Evolutionary conservation across 2,888 invertebrate species (phyloP).

Genomic region (Ecliptopera silaceata): DNA sequence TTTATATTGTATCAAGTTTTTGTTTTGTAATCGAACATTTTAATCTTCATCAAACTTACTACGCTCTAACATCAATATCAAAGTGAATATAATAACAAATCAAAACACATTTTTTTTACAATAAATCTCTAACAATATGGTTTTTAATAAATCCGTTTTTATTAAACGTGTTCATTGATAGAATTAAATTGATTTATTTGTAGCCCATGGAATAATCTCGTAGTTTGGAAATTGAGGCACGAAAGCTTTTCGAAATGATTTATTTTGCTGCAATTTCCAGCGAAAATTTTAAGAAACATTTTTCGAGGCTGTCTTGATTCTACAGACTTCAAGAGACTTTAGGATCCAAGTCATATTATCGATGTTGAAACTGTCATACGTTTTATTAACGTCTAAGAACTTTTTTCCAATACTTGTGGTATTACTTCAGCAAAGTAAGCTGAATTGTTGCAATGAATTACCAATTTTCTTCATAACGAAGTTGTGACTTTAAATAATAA

Average conservation of each 20-base stretch:
- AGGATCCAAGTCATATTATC: constrained; percentile 40
- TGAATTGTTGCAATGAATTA: constrained; percentile 67
- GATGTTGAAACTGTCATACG: constrained; percentile 50
- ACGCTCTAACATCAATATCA: too few relatives aligned
- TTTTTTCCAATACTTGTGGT: constrained; percentile 56
- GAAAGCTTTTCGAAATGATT: not conserved
- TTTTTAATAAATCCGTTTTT: too few relatives aligned
- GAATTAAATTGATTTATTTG: not conserved
- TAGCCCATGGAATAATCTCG: not conserved
- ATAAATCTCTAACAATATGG: too few relatives aligned
- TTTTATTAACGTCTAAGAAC: constrained; percentile 53
- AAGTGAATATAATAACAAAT: too few relatives aligned
- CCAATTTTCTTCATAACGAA: constrained; percentile 68
- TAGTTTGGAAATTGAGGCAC: not conserved
- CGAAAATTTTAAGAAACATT: not conserved
- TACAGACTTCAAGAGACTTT: not conserved
- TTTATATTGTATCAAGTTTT: too few relatives aligned
- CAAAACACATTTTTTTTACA: too few relatives aligned
- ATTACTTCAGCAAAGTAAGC: constrained; percentile 55
- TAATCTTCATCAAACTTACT: too few relatives aligned
- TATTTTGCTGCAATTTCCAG: constrained; percentile 2
- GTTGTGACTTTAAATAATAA: constrained; percentile 52
- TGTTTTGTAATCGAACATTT: too few relatives aligned
- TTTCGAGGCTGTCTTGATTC: not conserved
- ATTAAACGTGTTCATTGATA: not conserved